Evolutionary conservation across 1,140 invertebrate species (phyloP), one percentile per base, ranked within the genome.

Genomic region (Drosophila parvula): DNA sequence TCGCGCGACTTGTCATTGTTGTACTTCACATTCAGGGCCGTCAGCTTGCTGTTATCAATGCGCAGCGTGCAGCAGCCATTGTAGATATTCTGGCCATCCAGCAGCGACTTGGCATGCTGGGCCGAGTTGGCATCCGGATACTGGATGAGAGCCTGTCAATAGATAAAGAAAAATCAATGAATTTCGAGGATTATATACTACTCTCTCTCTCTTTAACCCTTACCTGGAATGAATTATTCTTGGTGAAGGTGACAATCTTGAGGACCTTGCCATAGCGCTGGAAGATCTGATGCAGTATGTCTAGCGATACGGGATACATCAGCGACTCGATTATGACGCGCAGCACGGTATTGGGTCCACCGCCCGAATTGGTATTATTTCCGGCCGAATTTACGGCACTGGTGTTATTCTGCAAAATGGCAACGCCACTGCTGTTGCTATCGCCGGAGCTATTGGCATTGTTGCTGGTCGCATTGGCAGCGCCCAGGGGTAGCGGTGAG

Each of bases 1-100:
- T 99, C 99, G 50, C 99, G 94, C 56, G 97, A 98, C 93, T 99
- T 99, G 94, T 99, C 99, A 93, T 99, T 99, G 94, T 99, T 99
- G 94, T 98, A 99, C 92, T 99, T 99, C 38, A 99, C 98, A 93
- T 99, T 99, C 70, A 99, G 94, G 68, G 97, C 98, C 68, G 96
- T 96, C 94, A 99, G 95, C 93, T 99, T 99, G 79, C 98, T 99
- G 94, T 98, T 99, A 93, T 99, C 99, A 88, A 99, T 99, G 91
- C 98, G 96, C 82, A 99, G 94, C n/a, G 98, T 99, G 94, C 98
- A 99, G 94, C 98, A 99, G 47, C 97, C 98, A 93, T 98, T 99
- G 95, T 99, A 99, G 85, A 99, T 99, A 92, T 99, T 99, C 93
- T 99, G 98, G 0, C 98, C 98, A 92, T 99, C 98, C 77, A 99